Base-by-base conservation (phyloP, 2,113 vertebrate genomes). In the Austrofundulus limnaeus region DNA sequence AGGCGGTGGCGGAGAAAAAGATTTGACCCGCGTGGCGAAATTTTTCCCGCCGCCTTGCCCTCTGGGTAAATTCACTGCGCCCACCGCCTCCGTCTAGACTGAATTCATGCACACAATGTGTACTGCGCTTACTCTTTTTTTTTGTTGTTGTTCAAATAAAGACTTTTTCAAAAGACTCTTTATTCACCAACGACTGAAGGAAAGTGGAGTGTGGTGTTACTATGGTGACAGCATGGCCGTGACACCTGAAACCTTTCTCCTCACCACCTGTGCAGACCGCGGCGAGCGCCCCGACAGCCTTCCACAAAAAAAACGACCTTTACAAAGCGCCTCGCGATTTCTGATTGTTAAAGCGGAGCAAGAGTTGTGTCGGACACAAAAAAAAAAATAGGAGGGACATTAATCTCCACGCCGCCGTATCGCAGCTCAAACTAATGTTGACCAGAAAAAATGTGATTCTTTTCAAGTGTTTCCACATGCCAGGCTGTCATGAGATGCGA, bases 171-270 rank as follows among this genome's bases (percentile, higher is more conserved):
- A 91, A 91, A 85, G 88, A 63, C 66, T 80, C 72, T 91, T 91
- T 89, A 89, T 92, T 81, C 70, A 19, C 76, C 72, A 53, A 61
- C 66, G 82, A 70, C 72, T 74, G 57, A 80, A 80, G 83, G 82
- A 87, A 88, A 83, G 83, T 67, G 51, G 72, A 85, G 87, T 88
- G 88, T 90, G 89, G 80, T 70, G 90, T 91, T 84, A 66, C 89
- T 78, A 81, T 85, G 75, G 90, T 41, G 78, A 92, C 74, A 16
- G 65, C 77, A 79, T 75, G 81, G 72, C 78, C 39, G 21, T 73
- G 80, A 90, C 86, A 91, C 88, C 85, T 85, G 86, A 91, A 89
- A 89, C 85, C 86, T 84, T 81, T 86, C 83, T 86, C 62, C 77
- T 74, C 59, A 77, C 71, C 78, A 75, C 53, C 75, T 86, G n/a